Conservation (phyloP, 2,888 invertebrate genomes). For the Cyclophora punctaria region DNA sequence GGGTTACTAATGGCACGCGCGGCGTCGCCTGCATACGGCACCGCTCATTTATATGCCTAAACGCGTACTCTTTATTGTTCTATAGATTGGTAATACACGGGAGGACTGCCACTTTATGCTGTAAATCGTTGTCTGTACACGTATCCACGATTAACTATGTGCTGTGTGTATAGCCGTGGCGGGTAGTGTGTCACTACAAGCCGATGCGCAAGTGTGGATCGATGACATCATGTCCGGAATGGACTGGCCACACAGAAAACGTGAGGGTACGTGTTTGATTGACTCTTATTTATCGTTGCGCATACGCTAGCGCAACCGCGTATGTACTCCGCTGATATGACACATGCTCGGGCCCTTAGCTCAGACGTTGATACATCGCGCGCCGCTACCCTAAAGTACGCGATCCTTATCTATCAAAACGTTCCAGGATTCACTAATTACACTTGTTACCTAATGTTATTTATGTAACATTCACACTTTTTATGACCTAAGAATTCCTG, state of each 20-base stretch:
- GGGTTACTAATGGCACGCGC: conserved; percentile 67
- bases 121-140: conserved; percentile 73
- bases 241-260: conserved; percentile 61
- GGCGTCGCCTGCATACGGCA: conserved; percentile 61
- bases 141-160: conserved; percentile 69
- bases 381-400: no score
- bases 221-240: conserved; percentile 71
- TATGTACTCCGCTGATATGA: conserved; percentile 34
- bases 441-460: no score
- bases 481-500: no score
- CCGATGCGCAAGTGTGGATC: conserved; percentile 52
- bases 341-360: conserved; percentile 47
- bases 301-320: conserved; percentile 26
- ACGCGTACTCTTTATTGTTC: conserved; percentile 69
- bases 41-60: conserved; percentile 65
- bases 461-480: neutral
- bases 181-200: conserved; percentile 57
- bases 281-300: conserved; percentile 39
- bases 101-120: conserved; percentile 71
- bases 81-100: conserved; percentile 73
- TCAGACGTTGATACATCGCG: conserved; percentile 3
- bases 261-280: conserved; percentile 52
- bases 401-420: no score
- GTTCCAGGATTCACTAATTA: no score
- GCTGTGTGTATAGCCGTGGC: conserved; percentile 43